Conservation (phyloP, 2,113 vertebrate genomes). For the Aptenodytes patagonicus region DNA sequence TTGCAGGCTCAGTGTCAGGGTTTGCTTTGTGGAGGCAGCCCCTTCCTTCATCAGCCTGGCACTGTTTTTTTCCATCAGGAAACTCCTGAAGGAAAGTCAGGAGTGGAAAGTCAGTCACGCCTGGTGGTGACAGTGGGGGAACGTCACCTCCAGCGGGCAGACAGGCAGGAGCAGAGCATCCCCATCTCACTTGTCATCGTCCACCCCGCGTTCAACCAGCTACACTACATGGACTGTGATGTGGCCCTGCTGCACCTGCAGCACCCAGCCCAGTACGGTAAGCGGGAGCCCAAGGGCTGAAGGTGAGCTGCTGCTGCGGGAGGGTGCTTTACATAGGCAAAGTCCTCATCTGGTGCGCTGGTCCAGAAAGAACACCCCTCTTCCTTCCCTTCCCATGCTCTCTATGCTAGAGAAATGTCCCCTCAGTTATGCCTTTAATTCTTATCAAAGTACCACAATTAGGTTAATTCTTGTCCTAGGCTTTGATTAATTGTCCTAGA, state of each 20-base stretch:
- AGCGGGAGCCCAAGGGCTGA: neutral
- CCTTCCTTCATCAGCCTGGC: neutral
- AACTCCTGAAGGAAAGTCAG: neutral
- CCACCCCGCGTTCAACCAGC: neutral
- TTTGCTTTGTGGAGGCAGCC: neutral
- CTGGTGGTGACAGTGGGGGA: neutral
- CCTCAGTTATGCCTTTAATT: neutral
- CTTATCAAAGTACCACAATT: neutral
- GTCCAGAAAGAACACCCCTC: neutral
- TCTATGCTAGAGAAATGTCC: neutral
- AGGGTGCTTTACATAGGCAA: neutral
- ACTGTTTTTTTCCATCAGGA: neutral
- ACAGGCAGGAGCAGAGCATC: neutral
- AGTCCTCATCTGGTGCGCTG: neutral
- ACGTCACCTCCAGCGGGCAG: neutral
- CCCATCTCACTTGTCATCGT: neutral
- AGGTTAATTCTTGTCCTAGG: neutral
- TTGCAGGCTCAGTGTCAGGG: neutral
- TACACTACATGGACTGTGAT: neutral
- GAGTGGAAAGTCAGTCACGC: too few relatives aligned
- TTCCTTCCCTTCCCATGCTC: neutral
- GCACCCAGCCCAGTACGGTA: neutral
- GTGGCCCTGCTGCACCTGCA: neutral
- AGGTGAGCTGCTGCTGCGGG: accelerated
- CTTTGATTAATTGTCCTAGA: neutral